Conservation (phyloP, 2,888 invertebrate species). For the Chalcis sispes region DNA sequence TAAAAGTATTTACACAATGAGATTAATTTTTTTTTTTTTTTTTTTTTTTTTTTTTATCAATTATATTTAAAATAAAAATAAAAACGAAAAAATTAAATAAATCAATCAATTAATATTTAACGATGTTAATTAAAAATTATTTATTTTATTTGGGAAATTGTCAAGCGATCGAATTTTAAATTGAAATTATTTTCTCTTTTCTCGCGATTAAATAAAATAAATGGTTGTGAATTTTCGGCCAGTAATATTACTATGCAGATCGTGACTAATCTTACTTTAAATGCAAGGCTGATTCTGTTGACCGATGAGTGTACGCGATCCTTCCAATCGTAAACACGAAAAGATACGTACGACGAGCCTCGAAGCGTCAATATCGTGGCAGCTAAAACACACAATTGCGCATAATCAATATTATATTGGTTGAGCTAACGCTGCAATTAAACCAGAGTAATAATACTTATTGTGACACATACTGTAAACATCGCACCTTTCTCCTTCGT, state of each 20-base stretch:
- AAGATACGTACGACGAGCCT: constrained; percentile 94
- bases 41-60: too few relatives aligned
- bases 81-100: too few relatives aligned
- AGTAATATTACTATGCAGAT: not conserved
- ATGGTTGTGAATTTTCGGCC: too few relatives aligned
- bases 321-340: constrained; percentile 94
- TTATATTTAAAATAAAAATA: too few relatives aligned
- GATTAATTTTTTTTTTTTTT: too few relatives aligned
- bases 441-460: constrained; percentile 10
- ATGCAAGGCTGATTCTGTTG: constrained; percentile 91
- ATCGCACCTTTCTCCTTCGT: constrained; percentile 94
- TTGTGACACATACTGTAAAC: constrained; percentile 87
- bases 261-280: constrained; percentile 81
- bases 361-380: constrained; percentile 91
- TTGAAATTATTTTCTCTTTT: too few relatives aligned
- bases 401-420: not conserved
- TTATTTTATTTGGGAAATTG: too few relatives aligned
- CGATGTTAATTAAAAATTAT: too few relatives aligned
- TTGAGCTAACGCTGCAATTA: constrained; percentile 5
- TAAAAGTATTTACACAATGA: too few relatives aligned
- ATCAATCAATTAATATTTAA: too few relatives aligned
- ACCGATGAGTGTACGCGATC: constrained; percentile 92
- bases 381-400: constrained; percentile 78
- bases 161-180: too few relatives aligned
- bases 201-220: too few relatives aligned